Evolutionary conservation across 2,113 vertebrate species (phyloP), one percentile per base, ranked within the genome.

Genomic region (Pyrgilauda ruficollis): DNA sequence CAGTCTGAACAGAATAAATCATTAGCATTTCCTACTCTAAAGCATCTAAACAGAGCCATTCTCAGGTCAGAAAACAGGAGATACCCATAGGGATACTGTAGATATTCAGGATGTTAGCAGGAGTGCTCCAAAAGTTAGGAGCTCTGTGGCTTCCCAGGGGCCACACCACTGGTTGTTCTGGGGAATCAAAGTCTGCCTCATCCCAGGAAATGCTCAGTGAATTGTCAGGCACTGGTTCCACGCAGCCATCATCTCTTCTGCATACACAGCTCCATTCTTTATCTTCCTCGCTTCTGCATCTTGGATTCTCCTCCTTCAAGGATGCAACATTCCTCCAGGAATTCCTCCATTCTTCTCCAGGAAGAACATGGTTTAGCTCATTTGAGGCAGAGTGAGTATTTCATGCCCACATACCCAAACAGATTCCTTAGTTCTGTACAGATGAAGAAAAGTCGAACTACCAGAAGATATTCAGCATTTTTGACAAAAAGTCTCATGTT

Each of bases 221-320:
- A 27, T 24, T 52, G 12, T 31, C 67, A 87, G 47, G 23, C 47
- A 10, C 11, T 21, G 31, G 10, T 35, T 52, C 47, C 39, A 24
- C 1, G 0, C 0, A 11, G 31, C 19, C n/a, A 56, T 15, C 35
- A 23, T 3, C n/a, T 66, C 26, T 43, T 52, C 63, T 64, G 21
- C 44, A 63, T 26, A 39, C 20, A 78, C 7, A 46, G 52, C 26
- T 52, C 26, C 21, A 3, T 30, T 61, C 35, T 12, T 37, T 3
- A 18, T 20, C 23, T 59, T 64, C 56, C 43, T 66, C 1, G 1
- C 19, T 83, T 79, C 76, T 64, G 13, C 39, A 61, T 13, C 53
- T 82, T 37, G 53, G 35, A 21, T 52, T 44, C 26, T n/a, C 27
- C 23, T 64, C 44, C 44, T 75, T 63, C 58, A n/a, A 64, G 47